Evolutionary conservation across 1,140 invertebrate species (phyloP), one percentile per base, ranked within the genome.

Genomic region (Leptinotarsa undecemlineata): DNA sequence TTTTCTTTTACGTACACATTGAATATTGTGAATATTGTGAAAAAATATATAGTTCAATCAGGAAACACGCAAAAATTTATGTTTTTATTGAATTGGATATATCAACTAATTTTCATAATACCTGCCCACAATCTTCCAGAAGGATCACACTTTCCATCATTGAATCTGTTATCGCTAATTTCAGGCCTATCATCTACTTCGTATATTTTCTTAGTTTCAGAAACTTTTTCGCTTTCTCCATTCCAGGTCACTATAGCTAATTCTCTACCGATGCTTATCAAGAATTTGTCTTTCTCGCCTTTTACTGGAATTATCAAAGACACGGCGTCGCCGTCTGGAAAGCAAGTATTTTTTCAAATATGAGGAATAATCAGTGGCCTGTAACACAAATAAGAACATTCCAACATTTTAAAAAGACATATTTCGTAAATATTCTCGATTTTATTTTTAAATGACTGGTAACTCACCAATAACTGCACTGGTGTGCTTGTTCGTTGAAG

Each of bases 101-200:
- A 26, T 5, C 5, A 8, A 33, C 6, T 33, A 33, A 33, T 33
- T 33, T 33, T 33, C 26, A 33, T 1, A 33, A 33, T 33, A 33
- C 26, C 82, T 48, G 77, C 77, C 89, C 92, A 95, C 4, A 96
- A 85, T 66, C 94, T 86, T 47, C 95, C 95, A 6, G 81, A 84
- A 0, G 90, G 88, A 84, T 97, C 95, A 76, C 91, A 92, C 86
- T 97, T 97, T n/a, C 90, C 95, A 84, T 96, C 95, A 81, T 97
- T 96, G 76, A 94, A 90, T 78, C 93, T 87, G 78, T 91, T 94
- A 42, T 71, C 57, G n/a, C 47, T 21, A 62, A 72, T 71, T 48
- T 77, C 76, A 21, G 67, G 67, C n/a, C n/a, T 26, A 17, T 26
- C 19, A 47, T 72, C 33, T 19, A 82, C 74, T 75, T 80, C 77